Percentiles rank a stretch among this genome's conserved stretches.
Evolutionary conservation across 2,888 invertebrate species (phyloP).

Genomic region (Xylocampa areola): DNA sequence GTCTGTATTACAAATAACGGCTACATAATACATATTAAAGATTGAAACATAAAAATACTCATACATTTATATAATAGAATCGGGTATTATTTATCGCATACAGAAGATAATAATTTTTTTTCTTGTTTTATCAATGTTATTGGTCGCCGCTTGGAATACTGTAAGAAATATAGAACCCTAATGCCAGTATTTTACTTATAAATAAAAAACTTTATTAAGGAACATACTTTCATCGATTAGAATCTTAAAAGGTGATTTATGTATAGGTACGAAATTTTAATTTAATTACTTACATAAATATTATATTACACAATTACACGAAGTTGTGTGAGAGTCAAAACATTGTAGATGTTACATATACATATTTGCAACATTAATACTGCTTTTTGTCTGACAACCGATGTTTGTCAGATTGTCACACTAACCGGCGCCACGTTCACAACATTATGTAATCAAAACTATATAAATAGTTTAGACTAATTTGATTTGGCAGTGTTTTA

Average conservation of each 20-base stretch:
- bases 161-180: conserved; percentile 76
- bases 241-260: conserved; percentile 62
- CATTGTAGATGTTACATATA: conserved; percentile 39
- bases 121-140: conserved; percentile 49
- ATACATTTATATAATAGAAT: conserved; percentile 59
- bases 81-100: conserved; percentile 52
- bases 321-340: conserved; percentile 62
- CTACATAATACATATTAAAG: conserved; percentile 70
- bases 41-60: conserved; percentile 76
- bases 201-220: conserved; percentile 87
- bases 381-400: conserved; percentile 24
- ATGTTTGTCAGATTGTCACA: conserved; percentile 3
- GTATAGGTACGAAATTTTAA: conserved; percentile 56
- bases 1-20: conserved; percentile 77
- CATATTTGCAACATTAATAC: conserved; percentile 41
- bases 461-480: not conserved
- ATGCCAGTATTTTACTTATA: conserved; percentile 83
- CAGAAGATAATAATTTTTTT: conserved; percentile 51
- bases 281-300: conserved; percentile 62
- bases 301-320: conserved; percentile 63
- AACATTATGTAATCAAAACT: not conserved
- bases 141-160: conserved; percentile 57
- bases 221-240: conserved; percentile 73
- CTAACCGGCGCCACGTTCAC: conserved; percentile 11
- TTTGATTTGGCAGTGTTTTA: conserved; percentile 10